Conservation (phyloP, 2,113 vertebrate species). For the Gadus macrocephalus region DNA sequence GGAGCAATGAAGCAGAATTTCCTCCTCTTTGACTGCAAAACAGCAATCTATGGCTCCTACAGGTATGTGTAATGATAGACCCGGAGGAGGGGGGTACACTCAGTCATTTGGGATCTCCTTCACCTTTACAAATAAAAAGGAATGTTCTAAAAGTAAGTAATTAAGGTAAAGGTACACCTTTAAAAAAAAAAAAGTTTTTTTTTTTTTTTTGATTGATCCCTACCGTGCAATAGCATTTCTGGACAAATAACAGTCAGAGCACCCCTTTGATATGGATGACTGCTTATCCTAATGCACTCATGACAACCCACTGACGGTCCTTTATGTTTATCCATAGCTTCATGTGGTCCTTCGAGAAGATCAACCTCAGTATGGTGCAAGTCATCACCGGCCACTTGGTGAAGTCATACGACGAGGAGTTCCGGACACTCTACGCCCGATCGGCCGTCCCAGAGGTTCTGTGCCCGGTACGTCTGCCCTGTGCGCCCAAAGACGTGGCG, state of each 20-base stretch:
- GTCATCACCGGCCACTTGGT: conserved; percentile 91
- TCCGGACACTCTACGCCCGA: conserved; percentile 88
- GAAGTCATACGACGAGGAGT: conserved; percentile 93
- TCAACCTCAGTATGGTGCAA: conserved; percentile 94
- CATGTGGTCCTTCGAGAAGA: conserved; percentile 96
- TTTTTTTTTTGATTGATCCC: too few species aligned
- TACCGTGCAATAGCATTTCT: too few species aligned
- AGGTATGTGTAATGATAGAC: conserved; percentile 71
- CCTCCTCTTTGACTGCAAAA: conserved; percentile 89
- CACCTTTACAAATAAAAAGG: too few species aligned
- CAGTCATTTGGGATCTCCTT: conserved; percentile 3
- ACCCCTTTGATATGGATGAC: too few species aligned
- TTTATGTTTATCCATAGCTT: conserved; percentile 73
- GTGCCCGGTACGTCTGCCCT: conserved; percentile 42
- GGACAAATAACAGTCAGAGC: too few species aligned
- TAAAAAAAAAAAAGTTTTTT: too few species aligned
- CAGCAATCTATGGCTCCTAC: conserved; percentile 91
- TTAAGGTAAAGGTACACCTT: too few species aligned
- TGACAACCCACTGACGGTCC: too few species aligned
- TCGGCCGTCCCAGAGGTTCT: conserved; percentile 77
- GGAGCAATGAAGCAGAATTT: conserved; percentile 93
- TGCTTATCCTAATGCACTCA: too few species aligned
- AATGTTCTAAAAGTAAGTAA: too few species aligned
- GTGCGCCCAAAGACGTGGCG: conserved; percentile 54
- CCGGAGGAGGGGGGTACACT: neutral